Base-by-base conservation (phyloP, 1,140 invertebrate genomes). In the Parasteatoda tepidariorum region DNA sequence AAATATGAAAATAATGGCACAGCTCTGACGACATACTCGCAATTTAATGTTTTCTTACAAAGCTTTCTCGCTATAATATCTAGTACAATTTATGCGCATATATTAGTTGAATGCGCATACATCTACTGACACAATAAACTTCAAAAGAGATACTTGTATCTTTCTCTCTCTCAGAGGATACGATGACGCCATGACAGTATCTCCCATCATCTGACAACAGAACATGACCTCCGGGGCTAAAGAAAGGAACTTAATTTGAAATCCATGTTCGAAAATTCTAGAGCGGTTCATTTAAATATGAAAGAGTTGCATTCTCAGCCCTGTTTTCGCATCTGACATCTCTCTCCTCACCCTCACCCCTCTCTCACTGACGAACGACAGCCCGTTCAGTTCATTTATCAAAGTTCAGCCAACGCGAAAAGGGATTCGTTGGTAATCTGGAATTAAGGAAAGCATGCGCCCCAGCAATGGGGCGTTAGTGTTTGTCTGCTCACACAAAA, bases 271-370 rank as follows among this genome's bases (percentile, higher is more conserved):
- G 38, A 18, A 57, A 55, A 66, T 41, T 64, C 13, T 15, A 31
- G 74, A 78, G 18, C n/a, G 73, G 64, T 28, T 71, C 67, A 82
- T 82, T 82, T 82, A 67, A 82, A 82, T 82, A 82, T 82, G 78
- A 82, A 82, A 82, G 64, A 26, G 54, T 9, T 1, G 1, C n/a
- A 48, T 9, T 48, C 38, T 48, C 18, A 9, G 38, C 9, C 38
- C 38, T 48, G 38, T 48, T 48, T 48, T 18, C 38, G 9, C 9
- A 9, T 48, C 38, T 48, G 38, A 13, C 38, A 48, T 13, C 38
- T 48, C 38, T 48, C n/a, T 48, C 38, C 38, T 13, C 9, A 18
- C 9, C 9, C 38, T 18, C 38, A 48, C 18, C 18, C n/a, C 38
- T 13, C 38, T 48, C 38, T 18, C 62, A 38, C 18, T 66, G 62